Evolutionary conservation across 2,888 invertebrate genomes (phyloP).

Genomic region (Lasioglossum villosulum): DNA sequence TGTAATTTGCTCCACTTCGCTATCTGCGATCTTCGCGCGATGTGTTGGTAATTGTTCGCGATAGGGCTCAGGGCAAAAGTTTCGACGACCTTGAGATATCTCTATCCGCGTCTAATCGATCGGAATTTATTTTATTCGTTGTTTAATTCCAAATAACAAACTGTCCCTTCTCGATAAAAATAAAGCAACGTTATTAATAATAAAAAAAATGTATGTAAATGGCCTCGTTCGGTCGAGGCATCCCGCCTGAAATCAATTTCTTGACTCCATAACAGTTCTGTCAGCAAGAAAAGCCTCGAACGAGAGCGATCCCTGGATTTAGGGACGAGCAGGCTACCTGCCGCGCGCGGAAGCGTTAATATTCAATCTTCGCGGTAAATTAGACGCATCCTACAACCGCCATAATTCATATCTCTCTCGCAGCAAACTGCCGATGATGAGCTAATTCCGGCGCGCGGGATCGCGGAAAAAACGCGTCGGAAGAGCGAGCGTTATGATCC

Average conservation of each 20-base stretch:
- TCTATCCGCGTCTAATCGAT: too few relatives aligned
- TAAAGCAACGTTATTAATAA: background rate
- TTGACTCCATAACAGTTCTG: background rate
- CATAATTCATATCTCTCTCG: background rate
- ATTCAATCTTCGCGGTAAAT: conserved; percentile 11
- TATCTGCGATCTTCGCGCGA: background rate
- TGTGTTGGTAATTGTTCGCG: background rate
- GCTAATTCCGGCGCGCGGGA: background rate
- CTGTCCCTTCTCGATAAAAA: background rate
- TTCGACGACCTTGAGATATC: background rate
- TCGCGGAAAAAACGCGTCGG: conserved; percentile 3
- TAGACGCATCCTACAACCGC: conserved; percentile 3
- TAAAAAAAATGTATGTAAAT: background rate
- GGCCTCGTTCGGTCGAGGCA: background rate
- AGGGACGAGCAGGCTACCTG: background rate
- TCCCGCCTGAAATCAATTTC: background rate
- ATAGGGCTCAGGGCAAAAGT: background rate
- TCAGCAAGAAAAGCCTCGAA: background rate
- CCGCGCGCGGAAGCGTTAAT: conserved; percentile 6
- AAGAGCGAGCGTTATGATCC: background rate
- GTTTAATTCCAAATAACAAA: background rate
- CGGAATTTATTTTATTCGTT: too few relatives aligned
- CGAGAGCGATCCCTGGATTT: background rate
- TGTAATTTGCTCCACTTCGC: background rate
- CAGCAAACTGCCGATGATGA: conserved; percentile 14